Evolutionary conservation across 2,113 vertebrate genomes (phyloP), one percentile per base, ranked within the genome.

Genomic region (Epinephelus cyanopodus): DNA sequence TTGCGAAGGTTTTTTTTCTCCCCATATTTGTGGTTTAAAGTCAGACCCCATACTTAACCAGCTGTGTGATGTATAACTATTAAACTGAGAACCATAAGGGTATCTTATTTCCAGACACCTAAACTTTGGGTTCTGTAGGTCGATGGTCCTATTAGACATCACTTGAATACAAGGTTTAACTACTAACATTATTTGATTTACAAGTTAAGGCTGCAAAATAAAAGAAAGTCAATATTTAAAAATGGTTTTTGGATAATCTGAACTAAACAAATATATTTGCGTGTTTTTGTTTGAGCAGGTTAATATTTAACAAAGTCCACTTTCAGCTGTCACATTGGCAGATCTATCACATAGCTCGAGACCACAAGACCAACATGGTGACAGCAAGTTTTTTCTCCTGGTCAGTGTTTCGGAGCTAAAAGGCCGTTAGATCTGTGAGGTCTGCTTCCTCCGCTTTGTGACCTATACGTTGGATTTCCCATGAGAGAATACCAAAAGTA

Each of bases 241-340:
- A 25, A n/a, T 1, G 23, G 5, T 39, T 69, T 53, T 2, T 12
- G 15, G 21, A 1, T 67, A 27, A 71, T 75, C 52, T 72, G 25
- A 77, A 45, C 57, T 21, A 29, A 58, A 42, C 2, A 9, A 1
- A 18, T 8, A 1, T 15, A 73, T 47, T 29, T 27, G 15, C 48
- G 42, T 65, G 45, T 17, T 52, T 39, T 74, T 70, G 83, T 85
- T 82, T 66, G 76, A 39, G 81, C 54, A 47, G 58, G 69, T 90
- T 85, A 84, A 93, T 92, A 83, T 89, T 82, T 76, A 68, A 83
- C 87, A 80, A 18, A 64, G 68, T 78, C 58, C 72, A 27, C 67
- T 62, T 65, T 58, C 9, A 29, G 45, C 54, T 79, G 72, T 85
- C 65, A 82, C 64, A 70, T 47, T 50, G 78, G 18, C 81, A 78